phyloP scores from a whole-genome alignment of 2,797 vertebrate species.

The Lutjanus argentimaculatus region DNA sequence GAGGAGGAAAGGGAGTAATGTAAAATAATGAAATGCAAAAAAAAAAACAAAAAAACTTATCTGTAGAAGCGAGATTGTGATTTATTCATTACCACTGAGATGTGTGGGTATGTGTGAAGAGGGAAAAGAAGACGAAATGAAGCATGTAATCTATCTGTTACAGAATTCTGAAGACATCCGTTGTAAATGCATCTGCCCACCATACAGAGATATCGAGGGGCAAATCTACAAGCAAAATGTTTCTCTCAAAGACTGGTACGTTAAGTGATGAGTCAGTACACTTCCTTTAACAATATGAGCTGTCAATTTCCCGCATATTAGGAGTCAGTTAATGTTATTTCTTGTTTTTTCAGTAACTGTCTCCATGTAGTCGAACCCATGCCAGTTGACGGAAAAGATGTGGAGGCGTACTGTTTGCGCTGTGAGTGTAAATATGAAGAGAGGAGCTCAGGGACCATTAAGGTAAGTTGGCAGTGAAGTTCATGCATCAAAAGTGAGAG shows the following conservation, averaged over 20 bases:
- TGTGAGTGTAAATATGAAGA: conserved; percentile 99
- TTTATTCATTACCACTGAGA: background rate
- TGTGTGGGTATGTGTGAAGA: background rate
- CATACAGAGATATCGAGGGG: conserved; percentile 93
- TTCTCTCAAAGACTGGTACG: conserved; percentile 98
- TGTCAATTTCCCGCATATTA: background rate
- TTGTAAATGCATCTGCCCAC: conserved; percentile 99
- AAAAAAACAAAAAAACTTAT: background rate
- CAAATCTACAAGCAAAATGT: conserved; percentile 97
- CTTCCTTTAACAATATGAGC: background rate
- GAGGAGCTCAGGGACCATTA: conserved; percentile 97
- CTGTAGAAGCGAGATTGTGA: too few relatives aligned
- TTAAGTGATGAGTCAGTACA: conserved; percentile 13
- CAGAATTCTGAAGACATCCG: conserved; percentile 96
- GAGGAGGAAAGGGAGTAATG: too few relatives aligned
- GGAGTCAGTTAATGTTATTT: background rate
- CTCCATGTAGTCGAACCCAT: conserved; percentile 97
- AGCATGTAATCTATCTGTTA: conserved; percentile 21
- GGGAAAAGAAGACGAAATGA: background rate
- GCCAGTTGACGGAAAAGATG: conserved; percentile 95
- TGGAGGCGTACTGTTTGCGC: conserved; percentile 97
- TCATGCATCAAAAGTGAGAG: background rate
- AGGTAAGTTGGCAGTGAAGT: conserved; percentile 81
- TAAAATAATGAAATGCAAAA: too few relatives aligned
- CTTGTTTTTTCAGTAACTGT: conserved; percentile 89